Conservation (phyloP, 2,888 invertebrate genomes). For the Philereme vetulata region DNA sequence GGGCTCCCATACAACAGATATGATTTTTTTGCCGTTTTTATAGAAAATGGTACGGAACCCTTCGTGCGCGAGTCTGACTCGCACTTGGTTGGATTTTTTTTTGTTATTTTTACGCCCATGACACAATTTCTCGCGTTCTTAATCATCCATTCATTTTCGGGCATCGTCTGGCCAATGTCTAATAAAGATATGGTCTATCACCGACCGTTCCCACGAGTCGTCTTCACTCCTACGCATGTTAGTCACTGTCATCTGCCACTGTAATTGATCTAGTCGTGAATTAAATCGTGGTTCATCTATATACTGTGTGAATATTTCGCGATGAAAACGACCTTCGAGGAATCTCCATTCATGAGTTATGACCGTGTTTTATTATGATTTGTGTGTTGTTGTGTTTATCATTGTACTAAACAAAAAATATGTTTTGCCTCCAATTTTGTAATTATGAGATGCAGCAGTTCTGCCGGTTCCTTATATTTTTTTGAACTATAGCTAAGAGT, state of each 20-base stretch:
- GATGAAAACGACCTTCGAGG: slow-evolving; percentile 52
- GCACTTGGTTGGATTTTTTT: no score
- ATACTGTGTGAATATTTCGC: slow-evolving; percentile 60
- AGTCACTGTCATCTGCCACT: slow-evolving; percentile 76
- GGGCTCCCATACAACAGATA: no score
- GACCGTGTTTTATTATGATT: slow-evolving; percentile 8
- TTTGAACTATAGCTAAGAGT: no score
- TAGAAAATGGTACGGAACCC: no score
- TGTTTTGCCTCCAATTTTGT: no score
- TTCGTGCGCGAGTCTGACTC: no score
- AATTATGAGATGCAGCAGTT: no score
- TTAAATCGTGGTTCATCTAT: slow-evolving; percentile 75
- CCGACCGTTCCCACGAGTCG: slow-evolving; percentile 65
- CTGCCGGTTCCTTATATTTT: no score
- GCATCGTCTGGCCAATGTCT: slow-evolving; percentile 40
- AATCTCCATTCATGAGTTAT: slow-evolving; percentile 34
- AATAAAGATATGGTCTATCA: slow-evolving; percentile 27
- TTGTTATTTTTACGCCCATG: slow-evolving; percentile 3
- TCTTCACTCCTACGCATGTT: slow-evolving; percentile 70
- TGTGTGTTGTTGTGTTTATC: neutral
- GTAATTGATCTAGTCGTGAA: slow-evolving; percentile 80
- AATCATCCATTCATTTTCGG: slow-evolving; percentile 32
- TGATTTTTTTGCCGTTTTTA: no score
- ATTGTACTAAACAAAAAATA: no score
- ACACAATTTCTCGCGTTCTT: slow-evolving; percentile 16